Evolutionary conservation across 2,113 vertebrate genomes (phyloP), one percentile per base, ranked within the genome.

Genomic region (Myrmecobius fasciatus): DNA sequence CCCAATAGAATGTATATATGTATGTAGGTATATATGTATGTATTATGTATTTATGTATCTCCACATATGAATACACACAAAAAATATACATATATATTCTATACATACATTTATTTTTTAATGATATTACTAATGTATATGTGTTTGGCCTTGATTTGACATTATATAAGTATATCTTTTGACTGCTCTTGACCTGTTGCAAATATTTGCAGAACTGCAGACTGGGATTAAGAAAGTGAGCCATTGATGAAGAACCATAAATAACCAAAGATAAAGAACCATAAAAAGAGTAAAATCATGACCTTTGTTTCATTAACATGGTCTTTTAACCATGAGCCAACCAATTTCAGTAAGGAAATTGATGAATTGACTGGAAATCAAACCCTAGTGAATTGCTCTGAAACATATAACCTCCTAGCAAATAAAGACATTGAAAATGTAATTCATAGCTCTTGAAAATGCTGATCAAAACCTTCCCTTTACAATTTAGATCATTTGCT

Each of bases 401-500:
- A 49, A 75, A 4, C n/a, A 25, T 75, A n/a, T 4, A n/a, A 75
- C 0, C 36, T n/a, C n/a, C 17, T n/a, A 75, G 5, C 67, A 75
- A 75, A 20, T n/a, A 75, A n/a, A 20, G 67, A n/a, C 67, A 75
- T n/a, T n/a, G 7, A 75, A 75, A 75, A 20, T 67, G 56, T n/a
- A 36, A 75, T 75, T 75, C 67, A 22, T 75, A 7, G 36, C 31
- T n/a, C 6, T 83, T 96, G 94, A 93, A 89, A 47, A 43, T 94
- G 10, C 8, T 91, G 90, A 89, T 90, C 47, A 28, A 54, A 91
- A 43, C 14, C 28, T 83, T 91, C 28, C 67, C 36, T 49, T 92
- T 92, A 90, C 89, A 51, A 94, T 91, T 26, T 47, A 8, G n/a
- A 53, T 94, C 75, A 94, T n/a, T 75, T 92, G 51, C 28, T 52